phyloP scores from a whole-genome alignment of 2,888 invertebrate species.

The Neria commutata region DNA sequence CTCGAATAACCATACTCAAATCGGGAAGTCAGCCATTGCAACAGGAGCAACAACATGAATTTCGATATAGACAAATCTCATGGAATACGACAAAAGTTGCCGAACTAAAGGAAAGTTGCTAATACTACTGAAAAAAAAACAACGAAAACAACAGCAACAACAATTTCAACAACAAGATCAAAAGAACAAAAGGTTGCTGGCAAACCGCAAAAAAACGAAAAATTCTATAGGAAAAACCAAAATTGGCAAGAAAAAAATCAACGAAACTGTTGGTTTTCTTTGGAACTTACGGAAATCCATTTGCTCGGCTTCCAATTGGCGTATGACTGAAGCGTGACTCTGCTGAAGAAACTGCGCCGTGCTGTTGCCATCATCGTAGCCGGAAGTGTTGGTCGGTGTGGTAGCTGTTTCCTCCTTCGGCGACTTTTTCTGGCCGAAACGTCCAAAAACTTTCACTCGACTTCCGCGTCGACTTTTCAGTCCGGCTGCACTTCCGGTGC shows the following conservation, averaged over 20 bases:
- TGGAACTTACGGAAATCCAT: slow-evolving; percentile 57
- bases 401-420: slow-evolving; percentile 42
- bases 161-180: slow-evolving; percentile 31
- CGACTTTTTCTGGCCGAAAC: slow-evolving; percentile 53
- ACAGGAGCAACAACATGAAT: slow-evolving; percentile 4
- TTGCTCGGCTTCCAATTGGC: slow-evolving; percentile 52
- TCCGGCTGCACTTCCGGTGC: slow-evolving; percentile 6
- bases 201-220: slow-evolving; percentile 31
- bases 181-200: slow-evolving; percentile 27
- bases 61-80: too few species aligned
- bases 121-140: slow-evolving; percentile 25
- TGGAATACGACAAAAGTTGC: not conserved
- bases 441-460: slow-evolving; percentile 52
- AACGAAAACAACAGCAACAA: slow-evolving; percentile 23
- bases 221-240: slow-evolving; percentile 33
- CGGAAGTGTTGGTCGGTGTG: slow-evolving; percentile 25
- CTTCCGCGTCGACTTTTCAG: slow-evolving; percentile 50
- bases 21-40: not conserved
- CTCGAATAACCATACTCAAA: not conserved
- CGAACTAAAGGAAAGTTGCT: not conserved
- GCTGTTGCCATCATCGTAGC: slow-evolving; percentile 29
- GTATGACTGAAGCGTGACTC: slow-evolving; percentile 35
- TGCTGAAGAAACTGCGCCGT: slow-evolving; percentile 29
- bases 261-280: not conserved
- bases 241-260: slow-evolving; percentile 12